Evolutionary conservation across 2,797 vertebrate genomes (phyloP).

Genomic region (Percopsis omiscomaycus): DNA sequence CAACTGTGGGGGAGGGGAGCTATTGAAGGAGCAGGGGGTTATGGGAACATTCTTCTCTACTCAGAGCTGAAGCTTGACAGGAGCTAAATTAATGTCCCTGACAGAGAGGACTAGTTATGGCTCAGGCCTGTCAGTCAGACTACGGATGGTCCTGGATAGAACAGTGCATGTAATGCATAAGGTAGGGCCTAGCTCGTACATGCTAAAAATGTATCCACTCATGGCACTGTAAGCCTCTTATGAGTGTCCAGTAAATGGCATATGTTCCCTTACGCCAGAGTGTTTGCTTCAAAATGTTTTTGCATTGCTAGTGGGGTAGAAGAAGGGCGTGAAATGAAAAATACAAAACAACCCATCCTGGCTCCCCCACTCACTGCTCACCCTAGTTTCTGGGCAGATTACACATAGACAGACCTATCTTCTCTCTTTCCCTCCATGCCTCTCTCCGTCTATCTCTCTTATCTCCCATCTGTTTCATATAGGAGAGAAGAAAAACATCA

Average conservation of each 20-base stretch:
- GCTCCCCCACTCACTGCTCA: slow-evolving; percentile 40
- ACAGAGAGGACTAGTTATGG: not conserved
- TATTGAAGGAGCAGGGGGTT: slow-evolving; percentile 1
- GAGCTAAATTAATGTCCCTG: not conserved
- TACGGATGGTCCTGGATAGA: too few relatives aligned
- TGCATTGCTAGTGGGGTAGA: too few relatives aligned
- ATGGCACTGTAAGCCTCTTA: not conserved
- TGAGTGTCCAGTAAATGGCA: not conserved
- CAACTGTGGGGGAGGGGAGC: not conserved
- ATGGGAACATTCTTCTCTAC: not conserved
- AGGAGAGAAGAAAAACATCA: slow-evolving; percentile 50
- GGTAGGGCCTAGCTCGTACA: not conserved
- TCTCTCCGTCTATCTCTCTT: slow-evolving; percentile 49
- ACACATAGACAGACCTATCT: slow-evolving; percentile 27
- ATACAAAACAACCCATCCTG: slow-evolving; percentile 12
- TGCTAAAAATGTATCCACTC: slow-evolving; percentile 11
- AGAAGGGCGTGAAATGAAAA: not conserved
- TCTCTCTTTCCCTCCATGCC: slow-evolving; percentile 52
- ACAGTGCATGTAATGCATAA: too few relatives aligned
- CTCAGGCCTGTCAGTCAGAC: not conserved
- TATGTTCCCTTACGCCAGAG: not conserved
- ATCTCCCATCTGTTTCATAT: slow-evolving; percentile 60
- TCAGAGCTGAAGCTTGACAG: not conserved
- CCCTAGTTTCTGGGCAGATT: slow-evolving; percentile 74
- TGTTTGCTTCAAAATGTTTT: not conserved